These are phyloP conservation scores for Athetis lepigone DNA, from an alignment of 2,888 invertebrate species.

Conservation along the genomic window DNA sequence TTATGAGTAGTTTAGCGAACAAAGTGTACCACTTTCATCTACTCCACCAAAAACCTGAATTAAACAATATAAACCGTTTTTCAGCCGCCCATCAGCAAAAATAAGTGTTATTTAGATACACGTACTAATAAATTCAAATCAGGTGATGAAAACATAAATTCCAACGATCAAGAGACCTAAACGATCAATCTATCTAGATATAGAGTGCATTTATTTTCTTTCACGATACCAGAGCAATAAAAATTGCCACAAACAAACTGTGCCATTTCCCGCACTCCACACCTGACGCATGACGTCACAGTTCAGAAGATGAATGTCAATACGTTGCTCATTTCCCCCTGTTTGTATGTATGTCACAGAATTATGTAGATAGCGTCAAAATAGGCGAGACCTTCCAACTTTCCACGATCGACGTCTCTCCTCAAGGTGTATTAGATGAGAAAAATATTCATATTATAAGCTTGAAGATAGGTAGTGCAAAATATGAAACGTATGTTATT, in stretches of 20 bases:
- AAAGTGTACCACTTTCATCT: too few relatives aligned
- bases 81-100: too few relatives aligned
- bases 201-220: background rate
- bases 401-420: background rate
- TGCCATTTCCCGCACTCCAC: background rate
- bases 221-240: background rate
- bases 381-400: background rate
- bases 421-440: background rate
- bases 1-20: too few relatives aligned
- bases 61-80: too few relatives aligned
- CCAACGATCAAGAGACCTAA: too few relatives aligned
- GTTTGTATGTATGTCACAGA: background rate
- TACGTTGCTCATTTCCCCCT: constrained; percentile 1
- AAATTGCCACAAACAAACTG: constrained; percentile 9
- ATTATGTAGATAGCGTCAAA: constrained; percentile 21
- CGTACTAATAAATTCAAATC: too few relatives aligned
- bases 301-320: constrained; percentile 14
- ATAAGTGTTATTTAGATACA: too few relatives aligned
- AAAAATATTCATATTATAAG: background rate
- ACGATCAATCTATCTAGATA: too few relatives aligned
- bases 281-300: constrained; percentile 7
- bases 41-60: too few relatives aligned
- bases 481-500: too few relatives aligned
- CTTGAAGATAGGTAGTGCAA: too few relatives aligned
- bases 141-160: too few relatives aligned